Conservation (phyloP, 2,888 invertebrate species). For the Rotaria sp. region DNA sequence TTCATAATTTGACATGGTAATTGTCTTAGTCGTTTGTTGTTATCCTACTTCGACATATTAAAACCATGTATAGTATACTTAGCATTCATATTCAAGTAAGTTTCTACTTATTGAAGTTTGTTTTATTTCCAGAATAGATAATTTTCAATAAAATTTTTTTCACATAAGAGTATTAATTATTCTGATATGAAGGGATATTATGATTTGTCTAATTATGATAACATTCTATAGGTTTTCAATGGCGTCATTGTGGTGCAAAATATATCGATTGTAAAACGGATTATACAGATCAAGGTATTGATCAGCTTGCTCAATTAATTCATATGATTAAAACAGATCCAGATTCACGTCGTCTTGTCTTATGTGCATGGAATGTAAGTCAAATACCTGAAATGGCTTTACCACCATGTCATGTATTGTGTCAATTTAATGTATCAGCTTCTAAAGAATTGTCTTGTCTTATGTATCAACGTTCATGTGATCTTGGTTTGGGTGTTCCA, state of each 20-base stretch:
- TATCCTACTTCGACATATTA: no score
- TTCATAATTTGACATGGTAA: no score
- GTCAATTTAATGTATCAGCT: constrained; percentile 78
- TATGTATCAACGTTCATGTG: constrained; percentile 88
- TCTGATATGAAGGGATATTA: no score
- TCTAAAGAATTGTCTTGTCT: constrained; percentile 73
- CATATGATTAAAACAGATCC: constrained; percentile 71
- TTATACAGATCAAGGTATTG: constrained; percentile 76
- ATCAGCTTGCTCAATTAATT: constrained; percentile 74
- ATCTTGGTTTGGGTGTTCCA: constrained; percentile 89
- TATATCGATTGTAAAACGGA: constrained; percentile 74
- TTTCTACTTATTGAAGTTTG: not conserved
- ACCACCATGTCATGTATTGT: constrained; percentile 89
- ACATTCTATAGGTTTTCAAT: constrained; percentile 67
- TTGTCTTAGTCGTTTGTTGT: no score
- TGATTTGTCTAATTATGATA: constrained; percentile 50
- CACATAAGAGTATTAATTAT: not conserved
- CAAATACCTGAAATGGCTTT: constrained; percentile 81
- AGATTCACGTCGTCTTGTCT: constrained; percentile 76
- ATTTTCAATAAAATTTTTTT: not conserved
- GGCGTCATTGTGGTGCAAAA: constrained; percentile 89
- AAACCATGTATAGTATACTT: no score
- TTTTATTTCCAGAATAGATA: not conserved
- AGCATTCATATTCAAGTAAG: no score
- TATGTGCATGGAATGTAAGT: constrained; percentile 88